Percentiles rank a stretch among this genome's conserved stretches.
Evolutionary conservation across 2,113 vertebrate species (phyloP).

Genomic region (Strix aluco): DNA sequence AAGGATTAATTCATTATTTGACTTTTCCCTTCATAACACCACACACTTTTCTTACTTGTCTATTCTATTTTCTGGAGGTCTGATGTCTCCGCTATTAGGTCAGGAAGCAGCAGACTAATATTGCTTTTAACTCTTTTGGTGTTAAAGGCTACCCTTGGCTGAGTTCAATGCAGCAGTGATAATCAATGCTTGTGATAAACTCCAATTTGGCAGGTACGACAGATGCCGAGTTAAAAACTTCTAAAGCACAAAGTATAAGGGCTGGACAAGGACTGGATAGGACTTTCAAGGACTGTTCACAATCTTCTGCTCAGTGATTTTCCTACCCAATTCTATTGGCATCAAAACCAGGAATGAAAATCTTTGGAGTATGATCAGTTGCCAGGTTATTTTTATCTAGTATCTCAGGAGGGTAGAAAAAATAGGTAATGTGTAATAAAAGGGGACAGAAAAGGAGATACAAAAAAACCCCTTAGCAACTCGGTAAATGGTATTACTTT

Average conservation of each 20-base stretch:
- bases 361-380: not conserved
- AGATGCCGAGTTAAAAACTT: not conserved
- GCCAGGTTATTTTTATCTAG: not conserved
- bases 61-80: not conserved
- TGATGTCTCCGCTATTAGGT: not conserved
- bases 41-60: not conserved
- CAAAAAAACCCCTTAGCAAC: rapidly evolving
- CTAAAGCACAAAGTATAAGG: not conserved
- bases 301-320: not conserved
- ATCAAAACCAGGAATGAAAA: not conserved
- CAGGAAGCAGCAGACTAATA: not conserved
- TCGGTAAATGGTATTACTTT: not conserved
- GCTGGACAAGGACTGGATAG: not conserved
- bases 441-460: not conserved
- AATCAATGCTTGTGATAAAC: not conserved
- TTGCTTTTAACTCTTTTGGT: not conserved
- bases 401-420: not conserved
- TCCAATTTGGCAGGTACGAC: not conserved
- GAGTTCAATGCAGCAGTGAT: not conserved
- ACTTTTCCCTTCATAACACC: not conserved
- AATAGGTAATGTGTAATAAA: not conserved
- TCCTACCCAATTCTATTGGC: not conserved
- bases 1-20: not conserved
- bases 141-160: not conserved
- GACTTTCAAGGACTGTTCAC: not conserved